Base-by-base conservation (phyloP, 2,888 invertebrate genomes). In the Hesperia comma region DNA sequence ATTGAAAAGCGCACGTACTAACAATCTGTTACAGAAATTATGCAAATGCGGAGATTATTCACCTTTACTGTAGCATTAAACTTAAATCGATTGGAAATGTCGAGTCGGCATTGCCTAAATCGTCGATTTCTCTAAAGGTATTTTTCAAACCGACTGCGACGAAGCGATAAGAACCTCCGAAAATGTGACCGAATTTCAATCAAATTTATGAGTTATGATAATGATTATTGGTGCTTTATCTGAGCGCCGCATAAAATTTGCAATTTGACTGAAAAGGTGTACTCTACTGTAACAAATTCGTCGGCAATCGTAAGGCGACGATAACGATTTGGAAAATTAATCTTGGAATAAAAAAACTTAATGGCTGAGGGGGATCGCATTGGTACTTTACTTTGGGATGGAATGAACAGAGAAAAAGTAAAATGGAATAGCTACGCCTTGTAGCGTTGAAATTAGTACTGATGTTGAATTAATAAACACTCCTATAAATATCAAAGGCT, bases 161-260 rank as follows among this genome's bases (percentile, higher is more conserved):
- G 76, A 75, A 75, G 82, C 84, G 92, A 92, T 92, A 92, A 92
- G 90, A 83, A 80, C 77, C 79, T 79, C 76, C 83, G 84, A 87
- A 89, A 91, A 90, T 91, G 88, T 90, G 87, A 90, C 90, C 90
- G 86, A 90, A 90, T 89, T 92, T 92, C 92, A 91, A 92, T 92
- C 88, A 89, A 91, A 91, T 92, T 92, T 92, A 92, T 90, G 90
- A 92, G 82, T 90, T 90, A 90, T 89, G 86, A 92, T 91, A 91
- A 92, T 91, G 88, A 92, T 91, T 90, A 88, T 90, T 90, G 90
- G 88, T 83, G 85, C 86, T 90, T 91, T 91, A 92, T 91, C 90
- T 79, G 82, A 75, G 84, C 79, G 79, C 71, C 86, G 87, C 90
- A 87, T 87, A 86, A 89, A 89, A 90, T 91, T 91, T 88, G 87